These are phyloP conservation scores for Momotus momota DNA, from an alignment of 2,797 vertebrate species.

Conservation along the genomic window DNA sequence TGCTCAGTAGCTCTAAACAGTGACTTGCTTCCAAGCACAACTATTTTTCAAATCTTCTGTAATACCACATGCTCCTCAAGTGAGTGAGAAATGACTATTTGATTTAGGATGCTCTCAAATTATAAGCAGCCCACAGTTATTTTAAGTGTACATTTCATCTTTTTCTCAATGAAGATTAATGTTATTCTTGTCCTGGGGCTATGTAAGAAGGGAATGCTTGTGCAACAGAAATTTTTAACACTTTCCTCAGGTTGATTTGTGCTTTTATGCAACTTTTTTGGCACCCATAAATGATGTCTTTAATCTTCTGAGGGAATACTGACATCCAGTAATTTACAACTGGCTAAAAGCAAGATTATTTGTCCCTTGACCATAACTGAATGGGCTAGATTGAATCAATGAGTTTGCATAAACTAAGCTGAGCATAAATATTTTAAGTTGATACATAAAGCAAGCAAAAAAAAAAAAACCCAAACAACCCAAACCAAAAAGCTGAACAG, in stretches of 20 bases:
- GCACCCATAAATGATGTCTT: slow-evolving; percentile 8
- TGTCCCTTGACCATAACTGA: neutral
- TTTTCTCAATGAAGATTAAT: slow-evolving; percentile 28
- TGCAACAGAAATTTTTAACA: slow-evolving; percentile 15
- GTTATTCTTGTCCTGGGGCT: neutral
- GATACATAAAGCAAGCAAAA: neutral
- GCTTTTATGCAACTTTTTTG: neutral
- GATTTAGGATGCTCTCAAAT: neutral
- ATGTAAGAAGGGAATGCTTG: slow-evolving; percentile 11
- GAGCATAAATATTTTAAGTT: neutral
- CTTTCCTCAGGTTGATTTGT: neutral
- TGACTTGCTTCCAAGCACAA: neutral
- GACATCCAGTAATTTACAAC: slow-evolving; percentile 15
- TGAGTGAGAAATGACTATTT: neutral
- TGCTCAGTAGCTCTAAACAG: neutral
- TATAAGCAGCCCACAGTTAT: neutral
- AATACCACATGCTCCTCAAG: neutral
- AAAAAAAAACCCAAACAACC: neutral
- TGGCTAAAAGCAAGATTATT: slow-evolving; percentile 1
- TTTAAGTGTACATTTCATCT: neutral
- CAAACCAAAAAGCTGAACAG: neutral
- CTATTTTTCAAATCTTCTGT: neutral
- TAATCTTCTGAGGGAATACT: neutral
- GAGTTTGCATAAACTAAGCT: neutral
- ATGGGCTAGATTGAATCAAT: neutral